These are phyloP conservation scores for Eciton burchellii DNA, from an alignment of 1,140 invertebrate species.

Conservation along the genomic window DNA sequence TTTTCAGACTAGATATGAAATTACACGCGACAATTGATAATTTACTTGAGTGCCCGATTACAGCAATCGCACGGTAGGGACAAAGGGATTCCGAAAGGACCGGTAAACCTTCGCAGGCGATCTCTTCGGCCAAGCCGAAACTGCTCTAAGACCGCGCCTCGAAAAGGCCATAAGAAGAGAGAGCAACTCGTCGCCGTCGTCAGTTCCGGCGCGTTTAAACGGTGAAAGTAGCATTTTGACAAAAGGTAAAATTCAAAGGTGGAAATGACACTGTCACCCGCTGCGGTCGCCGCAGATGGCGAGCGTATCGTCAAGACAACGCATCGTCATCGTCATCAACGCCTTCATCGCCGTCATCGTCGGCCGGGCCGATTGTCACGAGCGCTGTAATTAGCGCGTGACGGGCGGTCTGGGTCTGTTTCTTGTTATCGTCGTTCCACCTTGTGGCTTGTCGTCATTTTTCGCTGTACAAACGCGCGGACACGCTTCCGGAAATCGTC, in stretches of 20 bases:
- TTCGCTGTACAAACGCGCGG: neutral
- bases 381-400: conserved; percentile 76
- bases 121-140: conserved; percentile 34
- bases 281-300: neutral
- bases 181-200: conserved; percentile 4
- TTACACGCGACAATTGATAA: no score
- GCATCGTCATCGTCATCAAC: conserved; percentile 14
- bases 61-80: no score
- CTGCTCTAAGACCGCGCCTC: conserved; percentile 1
- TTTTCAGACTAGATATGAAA: no score
- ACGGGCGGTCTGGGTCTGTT: conserved; percentile 56
- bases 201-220: conserved; percentile 68
- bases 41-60: no score
- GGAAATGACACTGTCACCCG: conserved; percentile 42
- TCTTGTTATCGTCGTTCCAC: conserved; percentile 45
- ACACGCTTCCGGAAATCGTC: no score
- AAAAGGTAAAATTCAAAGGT: conserved; percentile 66
- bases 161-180: conserved; percentile 49
- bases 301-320: neutral
- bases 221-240: conserved; percentile 81
- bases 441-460: neutral
- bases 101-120: neutral
- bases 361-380: conserved; percentile 64
- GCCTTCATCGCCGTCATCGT: conserved; percentile 19
- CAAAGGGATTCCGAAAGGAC: neutral